Conservation (phyloP, 2,888 invertebrate genomes). For the Hypomecis atomaria region DNA sequence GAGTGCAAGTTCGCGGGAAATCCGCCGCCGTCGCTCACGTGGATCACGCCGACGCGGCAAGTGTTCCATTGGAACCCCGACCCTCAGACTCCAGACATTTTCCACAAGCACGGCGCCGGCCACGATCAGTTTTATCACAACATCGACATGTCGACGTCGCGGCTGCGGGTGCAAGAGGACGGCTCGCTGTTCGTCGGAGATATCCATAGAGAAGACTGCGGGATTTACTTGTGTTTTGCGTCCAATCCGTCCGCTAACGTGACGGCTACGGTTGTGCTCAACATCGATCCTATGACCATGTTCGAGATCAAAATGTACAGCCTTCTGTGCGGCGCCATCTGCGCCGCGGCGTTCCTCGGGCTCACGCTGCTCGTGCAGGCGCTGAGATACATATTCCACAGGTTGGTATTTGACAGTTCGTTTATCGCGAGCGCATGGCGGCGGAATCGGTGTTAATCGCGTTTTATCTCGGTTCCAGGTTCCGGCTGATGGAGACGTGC, state of each 20-base stretch:
- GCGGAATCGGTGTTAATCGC: neutral
- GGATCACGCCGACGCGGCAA: conserved; percentile 91
- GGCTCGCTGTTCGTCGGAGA: conserved; percentile 91
- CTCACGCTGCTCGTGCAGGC: conserved; percentile 92
- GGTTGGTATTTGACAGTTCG: conserved; percentile 79
- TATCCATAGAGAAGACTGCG: conserved; percentile 91
- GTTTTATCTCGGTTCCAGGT: conserved; percentile 78
- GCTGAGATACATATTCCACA: conserved; percentile 87
- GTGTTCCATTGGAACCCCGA: conserved; percentile 92
- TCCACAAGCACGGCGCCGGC: conserved; percentile 86
- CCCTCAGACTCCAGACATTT: conserved; percentile 86
- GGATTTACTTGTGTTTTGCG: conserved; percentile 93
- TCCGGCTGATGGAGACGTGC: conserved; percentile 89
- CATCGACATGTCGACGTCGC: conserved; percentile 77
- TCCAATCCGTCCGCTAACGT: conserved; percentile 93
- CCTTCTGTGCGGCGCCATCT: conserved; percentile 91
- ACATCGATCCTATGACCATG: conserved; percentile 94
- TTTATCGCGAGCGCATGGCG: neutral
- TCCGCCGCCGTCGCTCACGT: conserved; percentile 92
- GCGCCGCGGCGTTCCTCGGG: conserved; percentile 91
- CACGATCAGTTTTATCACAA: conserved; percentile 83
- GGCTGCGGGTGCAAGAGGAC: conserved; percentile 89
- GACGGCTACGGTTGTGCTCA: conserved; percentile 89
- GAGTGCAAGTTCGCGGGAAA: conserved; percentile 91
- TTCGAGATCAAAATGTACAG: conserved; percentile 93